Base-by-base conservation (phyloP, 2,888 invertebrate genomes). In the Campoplex nolae region DNA sequence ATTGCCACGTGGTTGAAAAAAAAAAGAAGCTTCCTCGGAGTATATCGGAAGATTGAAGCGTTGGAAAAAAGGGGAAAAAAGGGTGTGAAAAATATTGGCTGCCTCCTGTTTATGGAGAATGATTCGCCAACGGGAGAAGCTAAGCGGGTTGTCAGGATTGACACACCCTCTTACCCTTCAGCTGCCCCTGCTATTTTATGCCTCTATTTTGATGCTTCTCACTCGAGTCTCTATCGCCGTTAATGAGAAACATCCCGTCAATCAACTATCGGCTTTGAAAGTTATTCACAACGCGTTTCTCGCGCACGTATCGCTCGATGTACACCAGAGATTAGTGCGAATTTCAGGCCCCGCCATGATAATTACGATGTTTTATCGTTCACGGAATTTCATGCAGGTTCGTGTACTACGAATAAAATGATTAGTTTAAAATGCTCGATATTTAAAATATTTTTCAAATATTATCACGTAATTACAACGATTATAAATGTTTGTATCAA, bases 231-330 rank as follows among this genome's bases (percentile, higher is more conserved):
- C 75, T 67, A 42, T 74, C 48, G 35, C 58, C 80, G 80, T 85
- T 85, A 85, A 85, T 85, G 85, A 77, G 80, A 76, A 76, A 83
- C 71, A 76, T 65, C 62, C 38, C 81, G 77, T 81, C 76, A 81
- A 76, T 81, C 81, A 48, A 76, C 73, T 77, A 81, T 75, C 56
- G 78, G 73, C 35, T 84, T 62, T 42, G 56, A 32, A 32, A 62
- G 62, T 62, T 28, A 38, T 51, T 73, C 65, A 67, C 32, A 65
- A 74, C 74, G 48, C 75, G 70, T 75, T 48, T 7, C 23, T 35
- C 58, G 2, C 58, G 2, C 62, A 28, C 32, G 32, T 38, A 38
- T 38, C 38, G 32, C 32, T 62, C 32, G 62, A 62, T 62, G 62
- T 62, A 62, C 32, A 32, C 23, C 23, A 16, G 32, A 32, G 62